Base-by-base conservation (phyloP, 2,113 vertebrate genomes). In the Seriola quinqueradiata region DNA sequence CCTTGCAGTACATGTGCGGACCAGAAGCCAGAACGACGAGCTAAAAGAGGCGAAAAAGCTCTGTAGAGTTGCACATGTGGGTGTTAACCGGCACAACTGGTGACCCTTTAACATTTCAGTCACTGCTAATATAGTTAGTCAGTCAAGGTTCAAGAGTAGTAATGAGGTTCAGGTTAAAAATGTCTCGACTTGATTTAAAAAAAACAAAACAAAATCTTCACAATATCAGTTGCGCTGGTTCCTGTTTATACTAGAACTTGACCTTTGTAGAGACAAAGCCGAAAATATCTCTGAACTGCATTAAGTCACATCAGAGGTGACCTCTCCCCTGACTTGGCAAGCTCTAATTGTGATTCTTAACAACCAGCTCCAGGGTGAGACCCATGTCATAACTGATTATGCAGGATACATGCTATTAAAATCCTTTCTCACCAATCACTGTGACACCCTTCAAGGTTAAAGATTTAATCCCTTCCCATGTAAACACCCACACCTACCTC, bases 271-370 rank as follows among this genome's bases (percentile, higher is more conserved):
- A 57, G 12, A 71, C 28, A 57, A 9, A 75, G 21, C 54, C 12
- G 40, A 82, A 73, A 78, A 70, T 3, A 50, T 8, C 7, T 46
- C 16, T 67, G 57, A 65, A 50, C 42, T 70, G 19, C 59, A 46
- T 57, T 21, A 52, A 59, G 44, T 70, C n/a, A 58, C 38, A 64
- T 65, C 48, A 5, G 34, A 42, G 2, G 17, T 77, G 58, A 54
- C 28, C 4, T 55, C 61, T 65, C 17, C 19, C 13, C 52, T 0
- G 8, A 70, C 70, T 67, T 44, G 70, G 46, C 6, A 59, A 57
- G 11, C 11, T 11, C 12, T 36, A 3, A 55, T 2, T 25, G 36
- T 9, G 2, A 17, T 61, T 44, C 52, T 28, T 38, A 67, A 67
- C 38, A 61, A 73, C 4, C 17, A 19, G 52, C 11, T 58, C 17